Percentiles rank a stretch among this genome's conserved stretches.
phyloP scores from a whole-genome alignment of 2,797 vertebrate genomes.

The Danio aesculapii region DNA sequence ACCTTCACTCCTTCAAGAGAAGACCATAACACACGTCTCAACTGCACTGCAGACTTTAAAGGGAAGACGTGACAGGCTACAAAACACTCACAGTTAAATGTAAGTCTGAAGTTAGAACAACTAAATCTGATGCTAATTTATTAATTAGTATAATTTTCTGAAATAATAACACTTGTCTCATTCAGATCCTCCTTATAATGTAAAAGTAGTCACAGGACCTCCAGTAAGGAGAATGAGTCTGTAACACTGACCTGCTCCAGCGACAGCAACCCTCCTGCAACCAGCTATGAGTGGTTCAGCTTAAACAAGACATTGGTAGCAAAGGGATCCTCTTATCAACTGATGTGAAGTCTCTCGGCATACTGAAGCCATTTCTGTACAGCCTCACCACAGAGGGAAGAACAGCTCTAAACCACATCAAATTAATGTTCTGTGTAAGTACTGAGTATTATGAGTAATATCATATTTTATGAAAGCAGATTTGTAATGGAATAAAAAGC shows the following conservation, averaged over 20 bases:
- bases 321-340: slow-evolving; percentile 36
- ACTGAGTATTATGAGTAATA: not conserved
- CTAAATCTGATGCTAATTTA: not conserved
- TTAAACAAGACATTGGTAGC: slow-evolving; percentile 34
- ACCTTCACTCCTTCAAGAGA: slow-evolving; percentile 58
- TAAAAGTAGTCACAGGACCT: slow-evolving; percentile 55
- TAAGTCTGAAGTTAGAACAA: slow-evolving; percentile 60
- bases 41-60: slow-evolving; percentile 63
- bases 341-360: slow-evolving; percentile 68
- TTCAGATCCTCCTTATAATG: slow-evolving; percentile 69
- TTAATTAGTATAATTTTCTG: not conserved
- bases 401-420: slow-evolving; percentile 59
- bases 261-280: slow-evolving; percentile 68
- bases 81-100: slow-evolving; percentile 68
- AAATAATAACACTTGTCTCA: slow-evolving; percentile 54
- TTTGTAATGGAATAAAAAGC: not conserved
- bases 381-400: slow-evolving; percentile 66
- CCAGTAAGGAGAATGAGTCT: slow-evolving; percentile 67
- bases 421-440: slow-evolving; percentile 71
- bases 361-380: slow-evolving; percentile 64
- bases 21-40: slow-evolving; percentile 65
- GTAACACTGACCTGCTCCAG: slow-evolving; percentile 68
- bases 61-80: slow-evolving; percentile 13
- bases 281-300: slow-evolving; percentile 66
- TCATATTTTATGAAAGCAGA: too few relatives aligned